Evolutionary conservation across 2,888 invertebrate species (phyloP), one percentile per base, ranked within the genome.

Genomic region (Lordiphosa andalusiaca): DNA sequence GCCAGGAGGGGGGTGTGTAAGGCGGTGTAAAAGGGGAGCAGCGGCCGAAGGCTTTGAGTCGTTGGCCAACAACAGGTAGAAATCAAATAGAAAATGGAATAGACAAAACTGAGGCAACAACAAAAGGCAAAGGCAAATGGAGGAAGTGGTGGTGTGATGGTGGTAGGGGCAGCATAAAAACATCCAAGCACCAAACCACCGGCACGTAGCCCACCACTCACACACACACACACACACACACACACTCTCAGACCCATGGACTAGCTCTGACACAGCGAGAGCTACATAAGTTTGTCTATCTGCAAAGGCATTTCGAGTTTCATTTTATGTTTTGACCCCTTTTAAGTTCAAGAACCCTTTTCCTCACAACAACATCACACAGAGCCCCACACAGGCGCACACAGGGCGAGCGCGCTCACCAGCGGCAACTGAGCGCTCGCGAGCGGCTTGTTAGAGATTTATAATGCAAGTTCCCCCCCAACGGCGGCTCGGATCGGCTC

Each of bases 311-410:
- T 82, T 84, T 77, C 80, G 77, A 77, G 85, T 83, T 83, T 84
- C 85, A 72, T 81, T 84, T 85, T 85, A 76, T 80, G 75, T 82
- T 85, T 78, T 87, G 87, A 87, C 87, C 87, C 86, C 87, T 86
- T 87, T 87, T 87, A 87, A 87, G 87, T 87, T 87, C 87, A 87
- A 87, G 87, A 87, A 87, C 87, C 87, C 87, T 87, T 87, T 87
- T 87, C 73, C 83, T 80, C 83, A 68, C 83, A 78, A 69, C 71
- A 42, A 47, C 47, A 19, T 19, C 19, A 19, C 19, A 19, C 19
- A 36, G 16, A 21, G 41, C 41, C 13, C 16, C 66, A 64, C 65
- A 60, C 61, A 57, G 50, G 63, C 61, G 50, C 23, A 33, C 44
- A 37, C 46, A 53, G 25, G 6, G 50, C 6, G 41, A 33, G 36